These are phyloP conservation scores for Hemiscyllium ocellatum DNA, from an alignment of 2,113 vertebrate species.

Conservation along the genomic window DNA sequence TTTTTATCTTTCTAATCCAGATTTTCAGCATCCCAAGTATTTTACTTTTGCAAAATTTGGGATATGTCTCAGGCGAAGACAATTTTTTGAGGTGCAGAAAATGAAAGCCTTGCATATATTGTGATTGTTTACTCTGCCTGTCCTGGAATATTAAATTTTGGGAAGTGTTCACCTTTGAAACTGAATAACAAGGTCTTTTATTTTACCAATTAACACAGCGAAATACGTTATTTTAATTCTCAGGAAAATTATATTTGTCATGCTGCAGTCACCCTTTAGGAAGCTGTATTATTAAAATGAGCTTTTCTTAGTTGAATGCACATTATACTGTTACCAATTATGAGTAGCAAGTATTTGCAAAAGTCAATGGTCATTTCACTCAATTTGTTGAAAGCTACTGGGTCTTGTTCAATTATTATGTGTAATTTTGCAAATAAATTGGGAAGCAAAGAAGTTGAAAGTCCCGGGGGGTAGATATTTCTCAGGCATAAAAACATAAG, in stretches of 20 bases:
- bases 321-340: neutral
- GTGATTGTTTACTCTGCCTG: neutral
- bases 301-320: neutral
- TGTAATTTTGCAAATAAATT: neutral
- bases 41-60: neutral
- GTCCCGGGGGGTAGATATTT: neutral
- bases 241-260: neutral
- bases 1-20: too few species aligned
- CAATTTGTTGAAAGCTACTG: neutral
- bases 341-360: neutral
- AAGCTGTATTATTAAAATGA: neutral
- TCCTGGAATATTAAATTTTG: neutral
- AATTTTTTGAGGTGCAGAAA: neutral
- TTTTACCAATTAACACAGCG: neutral
- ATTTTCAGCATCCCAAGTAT: too few species aligned
- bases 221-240: neutral
- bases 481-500: neutral
- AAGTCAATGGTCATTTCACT: neutral
- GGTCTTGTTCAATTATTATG: neutral
- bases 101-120: neutral
- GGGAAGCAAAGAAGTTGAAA: neutral
- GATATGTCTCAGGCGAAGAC: neutral
- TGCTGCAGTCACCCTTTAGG: neutral
- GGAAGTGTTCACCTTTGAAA: neutral
- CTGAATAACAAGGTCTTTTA: neutral